Percentiles rank a stretch among this genome's conserved stretches.
Evolutionary conservation across 1,140 invertebrate species (phyloP).

Genomic region (Apis florea): DNA sequence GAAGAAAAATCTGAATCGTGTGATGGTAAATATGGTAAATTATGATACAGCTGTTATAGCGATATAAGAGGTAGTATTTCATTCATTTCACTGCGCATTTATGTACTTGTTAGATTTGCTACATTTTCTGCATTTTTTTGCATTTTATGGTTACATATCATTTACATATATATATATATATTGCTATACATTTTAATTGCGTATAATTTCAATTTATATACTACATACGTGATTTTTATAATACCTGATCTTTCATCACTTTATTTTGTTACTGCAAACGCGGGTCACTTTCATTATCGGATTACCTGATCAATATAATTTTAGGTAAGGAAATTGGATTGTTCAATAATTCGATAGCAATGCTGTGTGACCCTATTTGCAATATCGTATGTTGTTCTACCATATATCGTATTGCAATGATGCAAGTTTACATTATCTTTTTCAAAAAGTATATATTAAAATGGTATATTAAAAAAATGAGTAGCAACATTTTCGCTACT

Average conservation of each 20-base stretch:
- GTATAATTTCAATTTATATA: neutral
- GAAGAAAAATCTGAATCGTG: neutral
- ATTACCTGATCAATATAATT: constrained; percentile 3
- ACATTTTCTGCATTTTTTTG: no score
- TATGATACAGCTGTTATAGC: neutral
- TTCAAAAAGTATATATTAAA: no score
- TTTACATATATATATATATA: neutral
- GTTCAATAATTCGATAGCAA: neutral
- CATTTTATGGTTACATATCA: no score
- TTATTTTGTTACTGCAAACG: neutral
- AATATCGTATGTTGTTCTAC: neutral
- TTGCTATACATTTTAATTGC: neutral
- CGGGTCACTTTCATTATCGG: neutral
- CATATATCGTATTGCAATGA: neutral
- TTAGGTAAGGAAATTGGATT: constrained; percentile 44
- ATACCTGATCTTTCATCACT: neutral
- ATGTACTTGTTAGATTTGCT: neutral
- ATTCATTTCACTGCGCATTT: neutral
- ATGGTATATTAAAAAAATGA: no score
- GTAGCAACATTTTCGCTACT: no score
- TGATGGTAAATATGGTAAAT: neutral
- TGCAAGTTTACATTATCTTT: neutral
- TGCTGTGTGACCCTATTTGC: neutral
- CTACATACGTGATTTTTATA: neutral
- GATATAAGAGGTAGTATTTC: neutral